A percentile compares a stretch with the other conserved stretches of the same genome.
These are phyloP conservation scores for Cepaea nemoralis DNA, from an alignment of 1,140 invertebrate genomes.

Conservation along the genomic window DNA sequence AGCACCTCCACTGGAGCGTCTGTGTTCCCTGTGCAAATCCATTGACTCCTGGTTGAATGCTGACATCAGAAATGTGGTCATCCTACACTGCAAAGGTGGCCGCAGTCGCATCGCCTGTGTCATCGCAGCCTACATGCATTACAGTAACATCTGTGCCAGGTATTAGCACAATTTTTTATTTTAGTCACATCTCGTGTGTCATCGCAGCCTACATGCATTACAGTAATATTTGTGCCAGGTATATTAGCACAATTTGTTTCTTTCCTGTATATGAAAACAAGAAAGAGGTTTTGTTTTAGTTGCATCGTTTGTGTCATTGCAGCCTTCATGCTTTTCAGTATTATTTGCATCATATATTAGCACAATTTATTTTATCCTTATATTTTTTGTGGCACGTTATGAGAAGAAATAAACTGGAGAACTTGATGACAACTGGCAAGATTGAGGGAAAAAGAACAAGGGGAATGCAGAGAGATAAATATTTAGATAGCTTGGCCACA, in stretches of 20 bases:
- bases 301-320: slow-evolving; percentile 88
- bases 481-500: too few species aligned
- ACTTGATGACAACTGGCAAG: too few species aligned
- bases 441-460: too few species aligned
- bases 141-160: slow-evolving; percentile 90
- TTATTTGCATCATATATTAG: too few species aligned
- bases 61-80: slow-evolving; percentile 83
- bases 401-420: too few species aligned
- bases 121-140: slow-evolving; percentile 93
- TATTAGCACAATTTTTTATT: too few species aligned
- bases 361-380: too few species aligned
- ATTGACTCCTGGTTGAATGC: slow-evolving; percentile 90
- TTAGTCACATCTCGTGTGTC: slow-evolving; percentile 82
- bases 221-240: slow-evolving; percentile 88
- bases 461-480: too few species aligned
- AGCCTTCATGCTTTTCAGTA: slow-evolving; percentile 94
- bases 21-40: slow-evolving; percentile 92
- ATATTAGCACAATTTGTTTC: too few species aligned
- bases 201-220: slow-evolving; percentile 95
- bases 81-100: slow-evolving; percentile 87
- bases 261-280: too few species aligned
- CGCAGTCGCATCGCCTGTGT: slow-evolving; percentile 82
- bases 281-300: slow-evolving; percentile 50
- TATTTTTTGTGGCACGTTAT: too few species aligned
- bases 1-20: slow-evolving; percentile 88